Base-by-base conservation (phyloP, 1,140 invertebrate genomes). In the Diachasmimorpha longicaudata region DNA sequence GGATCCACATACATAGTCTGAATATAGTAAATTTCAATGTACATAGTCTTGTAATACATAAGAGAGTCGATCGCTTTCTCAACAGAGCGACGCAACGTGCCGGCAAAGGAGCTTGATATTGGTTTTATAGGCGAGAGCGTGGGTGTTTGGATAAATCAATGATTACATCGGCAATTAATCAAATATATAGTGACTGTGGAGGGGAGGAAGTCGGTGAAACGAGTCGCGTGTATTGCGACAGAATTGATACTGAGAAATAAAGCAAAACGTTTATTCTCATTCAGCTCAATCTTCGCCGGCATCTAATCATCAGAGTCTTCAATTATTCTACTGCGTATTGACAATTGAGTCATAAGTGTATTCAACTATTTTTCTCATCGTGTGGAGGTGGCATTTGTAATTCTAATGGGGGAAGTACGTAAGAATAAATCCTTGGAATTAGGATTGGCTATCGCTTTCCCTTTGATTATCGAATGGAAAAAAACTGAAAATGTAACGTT, bases 161-260 rank as follows among this genome's bases (percentile, higher is more conserved):
- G 77, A 78, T 78, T 78, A 78, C 74, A 78, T 78, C 77, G 77
- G 71, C 74, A 78, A 78, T 78, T 78, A 78, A 78, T 78, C 77
- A 78, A 78, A 78, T 75, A 48, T 67, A 68, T 44, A 16, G 19
- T 14, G 37, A 11, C 55, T 13, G 13, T 55, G 19, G 48, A 4
- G 58, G 39, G 63, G 73, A 44, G 66, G 9, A n/a, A 63, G 2
- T 31, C 31, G 31, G 31, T 31, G 58, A 63, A 63, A 63, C 58
- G 9, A 63, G 58, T 25, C 48, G 39, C 19, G 48, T 55, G 19
- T 31, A 21, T 63, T 63, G 58, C 58, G 10, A 63, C 58, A 63
- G 58, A 14, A 23, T 63, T 63, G 23, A 25, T 63, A 19, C 19
- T 1, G 23, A 63, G 58, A 25, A 63, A 52, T 52, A 63, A 63